Evolutionary conservation across 2,113 vertebrate genomes (phyloP).

Genomic region (Halichoeres trimaculatus): DNA sequence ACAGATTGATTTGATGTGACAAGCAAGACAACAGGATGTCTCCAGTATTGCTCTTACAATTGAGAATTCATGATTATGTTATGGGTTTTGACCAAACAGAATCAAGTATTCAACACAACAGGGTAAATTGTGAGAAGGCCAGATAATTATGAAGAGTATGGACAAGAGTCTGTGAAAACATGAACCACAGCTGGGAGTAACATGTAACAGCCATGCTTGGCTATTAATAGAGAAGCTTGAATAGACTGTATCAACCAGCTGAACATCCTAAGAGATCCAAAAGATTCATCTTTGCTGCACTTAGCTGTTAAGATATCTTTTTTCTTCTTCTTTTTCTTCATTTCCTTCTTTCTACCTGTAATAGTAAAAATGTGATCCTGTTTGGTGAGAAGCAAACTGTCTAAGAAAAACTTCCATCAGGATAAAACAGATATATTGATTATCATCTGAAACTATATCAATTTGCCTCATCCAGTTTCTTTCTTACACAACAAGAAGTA

Average conservation of each 20-base stretch:
- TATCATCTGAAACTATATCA: constrained; percentile 45
- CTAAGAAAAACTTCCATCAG: constrained; percentile 29
- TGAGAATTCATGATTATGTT: too few species aligned
- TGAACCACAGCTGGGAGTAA: constrained; percentile 17
- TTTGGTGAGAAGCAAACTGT: not conserved
- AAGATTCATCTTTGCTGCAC: not conserved
- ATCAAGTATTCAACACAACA: too few species aligned
- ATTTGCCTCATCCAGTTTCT: constrained; percentile 55
- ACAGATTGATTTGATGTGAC: too few species aligned
- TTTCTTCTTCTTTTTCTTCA: not conserved
- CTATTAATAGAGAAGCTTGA: constrained; percentile 17
- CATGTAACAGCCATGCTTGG: constrained; percentile 12
- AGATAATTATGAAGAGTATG: not conserved
- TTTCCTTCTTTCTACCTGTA: not conserved
- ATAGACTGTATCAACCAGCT: constrained; percentile 12
- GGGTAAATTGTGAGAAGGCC: too few species aligned
- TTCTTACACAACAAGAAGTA: constrained; percentile 15
- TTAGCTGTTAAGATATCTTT: too few species aligned
- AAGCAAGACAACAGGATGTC: too few species aligned
- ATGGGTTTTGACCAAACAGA: too few species aligned
- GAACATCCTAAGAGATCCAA: not conserved
- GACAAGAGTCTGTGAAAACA: constrained; percentile 18
- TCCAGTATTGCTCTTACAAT: too few species aligned
- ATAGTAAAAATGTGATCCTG: constrained; percentile 18
- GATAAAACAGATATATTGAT: constrained; percentile 33